phyloP scores from a whole-genome alignment of 2,888 invertebrate genomes.

The Pogonocherus hispidulus region DNA sequence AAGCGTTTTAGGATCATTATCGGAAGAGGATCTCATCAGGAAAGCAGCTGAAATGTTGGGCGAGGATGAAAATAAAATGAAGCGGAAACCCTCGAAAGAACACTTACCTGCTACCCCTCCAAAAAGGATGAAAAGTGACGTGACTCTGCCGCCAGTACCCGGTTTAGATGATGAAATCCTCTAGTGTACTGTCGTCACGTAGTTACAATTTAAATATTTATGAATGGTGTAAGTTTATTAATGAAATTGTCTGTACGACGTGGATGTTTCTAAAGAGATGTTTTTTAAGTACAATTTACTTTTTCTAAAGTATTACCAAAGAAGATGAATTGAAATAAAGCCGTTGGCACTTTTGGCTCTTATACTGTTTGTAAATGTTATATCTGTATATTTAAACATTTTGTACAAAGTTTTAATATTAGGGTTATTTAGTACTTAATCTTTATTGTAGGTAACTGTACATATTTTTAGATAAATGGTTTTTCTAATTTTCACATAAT shows the following conservation, averaged over 20 bases:
- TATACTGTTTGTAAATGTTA: slow-evolving; percentile 37
- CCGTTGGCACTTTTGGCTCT: slow-evolving; percentile 11
- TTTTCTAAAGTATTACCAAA: slow-evolving; percentile 29
- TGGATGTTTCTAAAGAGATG: background rate
- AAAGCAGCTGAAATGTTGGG: slow-evolving; percentile 73
- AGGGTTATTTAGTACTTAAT: slow-evolving; percentile 36
- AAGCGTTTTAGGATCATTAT: slow-evolving; percentile 70
- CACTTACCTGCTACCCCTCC: slow-evolving; percentile 27
- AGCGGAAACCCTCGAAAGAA: slow-evolving; percentile 32
- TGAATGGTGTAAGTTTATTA: slow-evolving; percentile 42
- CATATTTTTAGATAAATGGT: slow-evolving; percentile 27
- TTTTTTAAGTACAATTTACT: background rate
- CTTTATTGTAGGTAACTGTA: slow-evolving; percentile 31
- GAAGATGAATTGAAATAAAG: slow-evolving; percentile 19
- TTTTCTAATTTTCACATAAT: slow-evolving; percentile 30
- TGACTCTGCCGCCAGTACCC: slow-evolving; percentile 64
- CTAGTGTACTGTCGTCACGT: slow-evolving; percentile 20
- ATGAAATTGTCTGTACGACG: slow-evolving; percentile 9
- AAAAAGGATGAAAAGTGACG: slow-evolving; percentile 59
- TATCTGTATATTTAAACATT: slow-evolving; percentile 37
- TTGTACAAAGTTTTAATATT: slow-evolving; percentile 43
- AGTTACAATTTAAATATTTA: slow-evolving; percentile 30
- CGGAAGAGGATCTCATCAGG: slow-evolving; percentile 73
- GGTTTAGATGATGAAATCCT: slow-evolving; percentile 61
- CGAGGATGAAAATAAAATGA: slow-evolving; percentile 54